phyloP scores from a whole-genome alignment of 2,113 vertebrate species.

The Castor canadensis region DNA sequence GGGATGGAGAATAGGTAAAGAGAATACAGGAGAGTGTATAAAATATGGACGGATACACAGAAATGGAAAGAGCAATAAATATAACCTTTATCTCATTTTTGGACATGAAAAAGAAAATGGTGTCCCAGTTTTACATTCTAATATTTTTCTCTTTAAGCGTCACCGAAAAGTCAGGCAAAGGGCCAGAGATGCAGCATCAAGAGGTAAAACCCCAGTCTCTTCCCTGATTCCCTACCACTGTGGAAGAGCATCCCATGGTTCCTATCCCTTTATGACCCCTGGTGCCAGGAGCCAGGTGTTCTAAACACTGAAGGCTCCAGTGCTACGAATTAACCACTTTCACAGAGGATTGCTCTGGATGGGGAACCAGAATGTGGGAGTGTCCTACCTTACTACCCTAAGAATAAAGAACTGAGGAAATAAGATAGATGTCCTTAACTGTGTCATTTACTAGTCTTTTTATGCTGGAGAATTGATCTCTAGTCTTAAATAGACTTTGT shows the following conservation, averaged over 20 bases:
- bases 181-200: slow-evolving; percentile 17
- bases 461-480: background rate
- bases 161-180: slow-evolving; percentile 48
- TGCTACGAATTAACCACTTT: background rate
- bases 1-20: background rate
- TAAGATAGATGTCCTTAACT: background rate
- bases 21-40: background rate
- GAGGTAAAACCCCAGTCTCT: slow-evolving; percentile 50
- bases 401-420: background rate
- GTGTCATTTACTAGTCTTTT: background rate
- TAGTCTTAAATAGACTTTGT: too few species aligned
- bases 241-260: background rate
- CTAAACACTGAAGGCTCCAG: background rate
- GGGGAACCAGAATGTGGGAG: background rate
- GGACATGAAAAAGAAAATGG: background rate
- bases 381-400: background rate
- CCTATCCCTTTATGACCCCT: background rate
- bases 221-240: background rate
- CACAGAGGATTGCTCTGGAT: background rate
- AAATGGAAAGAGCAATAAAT: background rate
- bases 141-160: slow-evolving; percentile 67
- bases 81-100: background rate
- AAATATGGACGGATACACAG: background rate
- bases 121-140: background rate
- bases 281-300: background rate